Evolutionary conservation across 2,797 vertebrate species (phyloP), one percentile per base, ranked within the genome.

Genomic region (Xenopus petersii): DNA sequence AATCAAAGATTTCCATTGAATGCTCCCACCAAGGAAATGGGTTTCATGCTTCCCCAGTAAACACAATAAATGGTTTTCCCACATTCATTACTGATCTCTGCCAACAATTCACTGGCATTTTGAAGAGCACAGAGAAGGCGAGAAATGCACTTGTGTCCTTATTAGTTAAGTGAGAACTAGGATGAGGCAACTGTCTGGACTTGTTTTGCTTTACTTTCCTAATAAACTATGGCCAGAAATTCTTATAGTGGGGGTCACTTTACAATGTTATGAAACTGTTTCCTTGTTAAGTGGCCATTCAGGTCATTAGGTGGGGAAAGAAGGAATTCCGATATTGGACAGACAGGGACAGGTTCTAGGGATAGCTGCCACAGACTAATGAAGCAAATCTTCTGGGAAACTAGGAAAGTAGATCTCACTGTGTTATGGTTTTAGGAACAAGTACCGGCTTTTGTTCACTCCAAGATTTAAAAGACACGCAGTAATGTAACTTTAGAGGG

Each of bases 401-500:
- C 24, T n/a, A 51, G 47, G 66, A 17, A 30, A 56, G 66, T 15
- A 70, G 36, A 74, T 70, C 15, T 55, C 36, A 17, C 62, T 42
- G 24, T 70, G 58, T 56, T 49, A 54, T 48, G 66, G 24, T 49
- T 58, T 69, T 48, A 59, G 17, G 16, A 46, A 58, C 51, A 68
- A 58, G 60, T 78, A 68, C 54, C 67, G 15, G 36, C 33, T 74
- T 75, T 49, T 67, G 51, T 55, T 21, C 33, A 26, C 51, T 70
- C 33, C 13, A 46, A 56, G 64, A 73, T 79, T 79, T 79, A 74
- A 67, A 79, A 64, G 62, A 64, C 33, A 17, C 47, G 36, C 11
- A 47, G 15, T 46, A 17, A 70, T 74, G 77, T 79, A 74, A 79
- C 58, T 70, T 51, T 79, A 74, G 56, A 79, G 71, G 71, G 62